A percentile compares a stretch with the other conserved stretches of the same genome.
Evolutionary conservation across 2,888 invertebrate species (phyloP).

Genomic region (Beris chalybata): DNA sequence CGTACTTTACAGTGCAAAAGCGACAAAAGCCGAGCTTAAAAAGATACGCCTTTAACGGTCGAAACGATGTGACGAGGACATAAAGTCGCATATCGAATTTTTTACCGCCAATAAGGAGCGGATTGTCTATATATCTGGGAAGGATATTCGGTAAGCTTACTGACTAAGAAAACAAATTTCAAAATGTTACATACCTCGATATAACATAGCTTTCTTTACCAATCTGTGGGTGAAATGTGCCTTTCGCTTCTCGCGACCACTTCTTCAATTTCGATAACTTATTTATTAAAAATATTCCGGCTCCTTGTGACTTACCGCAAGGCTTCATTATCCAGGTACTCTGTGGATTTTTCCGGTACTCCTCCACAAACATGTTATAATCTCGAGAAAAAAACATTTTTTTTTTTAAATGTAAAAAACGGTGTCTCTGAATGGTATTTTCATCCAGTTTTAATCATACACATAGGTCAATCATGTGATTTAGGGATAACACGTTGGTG

Average conservation of each 20-base stretch:
- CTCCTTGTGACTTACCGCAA: conserved; percentile 90
- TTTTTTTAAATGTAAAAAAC: too few species aligned
- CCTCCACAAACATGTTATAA: conserved; percentile 96
- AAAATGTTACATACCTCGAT: conserved; percentile 64
- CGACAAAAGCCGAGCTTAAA: conserved; percentile 92
- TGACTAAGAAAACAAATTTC: not conserved
- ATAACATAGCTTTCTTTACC: conserved; percentile 93
- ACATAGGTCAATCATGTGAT: too few species aligned
- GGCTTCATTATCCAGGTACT: conserved; percentile 99
- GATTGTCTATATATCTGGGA: conserved; percentile 85
- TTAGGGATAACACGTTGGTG: too few species aligned
- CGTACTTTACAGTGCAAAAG: conserved; percentile 95
- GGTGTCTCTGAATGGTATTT: too few species aligned
- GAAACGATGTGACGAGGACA: conserved; percentile 89
- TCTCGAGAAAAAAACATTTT: conserved; percentile 57
- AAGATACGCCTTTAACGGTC: conserved; percentile 90
- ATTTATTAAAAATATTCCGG: conserved; percentile 95
- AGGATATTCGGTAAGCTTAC: conserved; percentile 40
- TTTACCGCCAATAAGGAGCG: conserved; percentile 91
- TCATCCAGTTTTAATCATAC: too few species aligned
- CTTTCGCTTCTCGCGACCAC: conserved; percentile 86
- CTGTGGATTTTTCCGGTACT: conserved; percentile 90
- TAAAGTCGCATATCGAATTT: conserved; percentile 93
- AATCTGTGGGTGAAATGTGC: conserved; percentile 80
- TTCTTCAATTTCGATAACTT: conserved; percentile 91